Base-by-base conservation (phyloP, 2,113 vertebrate species). In the Austrofundulus limnaeus region DNA sequence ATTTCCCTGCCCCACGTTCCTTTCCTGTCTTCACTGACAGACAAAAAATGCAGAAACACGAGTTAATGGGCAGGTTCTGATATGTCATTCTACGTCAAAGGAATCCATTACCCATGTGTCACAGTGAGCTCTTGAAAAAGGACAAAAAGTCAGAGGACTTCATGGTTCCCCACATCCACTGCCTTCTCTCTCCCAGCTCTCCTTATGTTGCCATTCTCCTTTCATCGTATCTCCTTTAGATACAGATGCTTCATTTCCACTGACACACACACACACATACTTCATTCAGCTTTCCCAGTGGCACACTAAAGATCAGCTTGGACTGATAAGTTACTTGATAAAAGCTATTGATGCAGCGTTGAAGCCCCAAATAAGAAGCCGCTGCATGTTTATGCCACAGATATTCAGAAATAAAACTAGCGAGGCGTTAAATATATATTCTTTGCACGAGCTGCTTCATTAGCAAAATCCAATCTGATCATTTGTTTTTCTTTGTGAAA, bases 221-320 rank as follows among this genome's bases (percentile, higher is more conserved):
- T 65, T 75, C 78, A 74, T 83, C 75, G 46, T 52, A 56, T 46
- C 67, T 43, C 37, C 39, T 37, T 62, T 31, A 3, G 56, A 81
- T 61, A 59, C 61, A 54, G 67, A 70, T 58, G 43, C 72, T 61
- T 54, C 58, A 66, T 52, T 67, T 70, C 45, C 60, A 67, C 24
- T 13, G 93, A 89, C 91, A 91, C 94, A 88, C 51, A 70, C 60
- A 21, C 50, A 92, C 94, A 90, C 72, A 57, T 54, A 10, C 57
- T 25, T 45, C 51, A 49, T 80, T 78, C 56, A 66, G 58, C 41
- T 21, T 15, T 55, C 43, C 70, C 55, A 52, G 47, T 12, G 47
- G 52, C 66, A 52, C 66, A 25, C 11, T 1, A n/a, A 34, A 78
- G 72, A 85, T 73, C 67, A 59, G 69, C 72, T 69, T 63, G 47